These are phyloP conservation scores for Craniophora ligustri DNA, from an alignment of 2,888 invertebrate species.

Conservation along the genomic window DNA sequence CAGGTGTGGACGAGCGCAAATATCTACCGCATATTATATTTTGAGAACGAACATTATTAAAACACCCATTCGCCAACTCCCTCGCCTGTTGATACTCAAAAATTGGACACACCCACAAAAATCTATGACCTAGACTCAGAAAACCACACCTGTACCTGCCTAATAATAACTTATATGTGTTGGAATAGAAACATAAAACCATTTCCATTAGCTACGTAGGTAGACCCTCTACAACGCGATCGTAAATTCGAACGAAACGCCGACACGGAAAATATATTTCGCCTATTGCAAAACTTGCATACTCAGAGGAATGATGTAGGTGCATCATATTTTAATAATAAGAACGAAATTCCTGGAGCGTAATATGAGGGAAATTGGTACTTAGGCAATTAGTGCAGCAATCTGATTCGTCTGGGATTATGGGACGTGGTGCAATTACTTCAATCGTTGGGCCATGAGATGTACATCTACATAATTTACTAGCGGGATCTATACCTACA, in stretches of 20 bases:
- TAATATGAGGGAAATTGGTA: conserved; percentile 14
- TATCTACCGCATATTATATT: conserved; percentile 80
- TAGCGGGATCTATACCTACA: conserved; percentile 55
- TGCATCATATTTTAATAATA: conserved; percentile 53
- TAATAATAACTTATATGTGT: conserved; percentile 52
- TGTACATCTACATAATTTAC: conserved; percentile 56
- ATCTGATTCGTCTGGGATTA: conserved; percentile 45
- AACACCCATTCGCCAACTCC: conserved; percentile 65
- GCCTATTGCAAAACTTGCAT: conserved; percentile 58
- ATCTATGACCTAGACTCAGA: conserved; percentile 50
- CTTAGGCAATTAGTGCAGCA: conserved; percentile 32
- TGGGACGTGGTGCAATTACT: conserved; percentile 66
- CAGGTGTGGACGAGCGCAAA: conserved; percentile 73
- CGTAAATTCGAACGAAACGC: conserved; percentile 60
- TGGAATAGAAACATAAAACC: conserved; percentile 57
- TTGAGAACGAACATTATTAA: conserved; percentile 76
- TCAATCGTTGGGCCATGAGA: conserved; percentile 66
- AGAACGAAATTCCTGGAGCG: conserved; percentile 10
- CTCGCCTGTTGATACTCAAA: conserved; percentile 48
- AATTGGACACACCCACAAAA: conserved; percentile 40
- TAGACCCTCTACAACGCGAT: conserved; percentile 47
- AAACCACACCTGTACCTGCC: conserved; percentile 24
- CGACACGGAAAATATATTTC: conserved; percentile 57
- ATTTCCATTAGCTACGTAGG: conserved; percentile 61
- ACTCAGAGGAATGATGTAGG: conserved; percentile 50